Conservation (phyloP, 1,140 invertebrate species). For the Brachionus rotundiformis region DNA sequence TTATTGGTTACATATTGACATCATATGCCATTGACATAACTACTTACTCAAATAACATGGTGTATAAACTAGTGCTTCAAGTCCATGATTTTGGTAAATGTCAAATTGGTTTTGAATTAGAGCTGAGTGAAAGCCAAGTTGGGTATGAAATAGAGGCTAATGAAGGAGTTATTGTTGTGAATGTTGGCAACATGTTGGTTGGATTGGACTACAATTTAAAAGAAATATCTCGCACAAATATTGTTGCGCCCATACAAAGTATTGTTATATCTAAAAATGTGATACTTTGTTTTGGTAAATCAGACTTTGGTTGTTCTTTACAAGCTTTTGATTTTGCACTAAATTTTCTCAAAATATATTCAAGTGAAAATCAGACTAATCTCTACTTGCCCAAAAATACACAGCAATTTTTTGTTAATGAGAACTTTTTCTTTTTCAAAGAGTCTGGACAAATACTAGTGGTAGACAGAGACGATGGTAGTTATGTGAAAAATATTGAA, state of each 20-base stretch:
- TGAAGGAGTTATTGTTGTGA: background rate
- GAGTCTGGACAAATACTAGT: background rate
- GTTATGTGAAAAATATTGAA: background rate
- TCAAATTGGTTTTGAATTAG: background rate
- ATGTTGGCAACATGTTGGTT: background rate
- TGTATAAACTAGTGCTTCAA: background rate
- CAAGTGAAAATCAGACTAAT: background rate
- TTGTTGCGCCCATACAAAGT: background rate
- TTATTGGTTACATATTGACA: background rate
- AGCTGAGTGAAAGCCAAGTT: background rate
- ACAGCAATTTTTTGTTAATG: conserved; percentile 4
- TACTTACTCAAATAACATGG: background rate
- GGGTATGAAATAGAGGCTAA: background rate
- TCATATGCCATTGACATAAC: background rate
- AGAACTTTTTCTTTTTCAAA: background rate
- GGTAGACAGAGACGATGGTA: background rate
- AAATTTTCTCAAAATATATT: conserved; percentile 21
- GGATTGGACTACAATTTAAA: conserved; percentile 5
- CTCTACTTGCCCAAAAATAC: conserved; percentile 5
- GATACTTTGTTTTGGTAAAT: background rate
- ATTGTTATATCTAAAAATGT: conserved; percentile 9
- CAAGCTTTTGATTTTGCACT: background rate
- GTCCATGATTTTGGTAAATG: background rate
- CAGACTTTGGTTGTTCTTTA: background rate
- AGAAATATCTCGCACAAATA: background rate